These are phyloP conservation scores for Corapipo altera DNA, from an alignment of 2,113 vertebrate genomes.

Conservation along the genomic window DNA sequence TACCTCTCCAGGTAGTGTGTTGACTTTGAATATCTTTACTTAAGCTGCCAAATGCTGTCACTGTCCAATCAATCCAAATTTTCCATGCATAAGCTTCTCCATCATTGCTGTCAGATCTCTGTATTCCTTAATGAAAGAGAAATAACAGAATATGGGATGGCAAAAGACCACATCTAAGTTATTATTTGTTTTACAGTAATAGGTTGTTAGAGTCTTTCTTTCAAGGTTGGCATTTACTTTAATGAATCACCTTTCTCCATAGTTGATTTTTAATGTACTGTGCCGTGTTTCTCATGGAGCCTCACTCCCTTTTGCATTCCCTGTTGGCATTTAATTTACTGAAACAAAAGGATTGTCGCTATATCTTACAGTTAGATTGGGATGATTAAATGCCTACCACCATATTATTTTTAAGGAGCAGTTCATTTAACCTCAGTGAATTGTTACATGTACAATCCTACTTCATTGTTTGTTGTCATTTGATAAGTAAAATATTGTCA, in stretches of 20 bases:
- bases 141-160: neutral
- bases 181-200: neutral
- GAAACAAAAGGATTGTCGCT: neutral
- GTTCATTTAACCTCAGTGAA: conserved; percentile 10
- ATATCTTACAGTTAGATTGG: neutral
- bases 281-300: neutral
- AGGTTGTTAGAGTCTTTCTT: neutral
- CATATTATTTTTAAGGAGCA: conserved; percentile 1
- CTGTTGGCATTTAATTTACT: conserved; percentile 29
- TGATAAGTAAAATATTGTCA: conserved; percentile 7
- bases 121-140: neutral
- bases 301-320: neutral
- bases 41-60: neutral
- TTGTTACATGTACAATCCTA: neutral
- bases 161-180: neutral
- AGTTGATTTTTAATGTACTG: neutral
- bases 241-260: neutral
- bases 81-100: neutral
- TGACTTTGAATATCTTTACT: neutral
- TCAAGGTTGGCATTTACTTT: neutral
- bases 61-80: neutral
- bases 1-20: neutral
- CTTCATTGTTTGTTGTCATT: neutral
- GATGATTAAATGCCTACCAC: neutral
- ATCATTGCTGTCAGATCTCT: neutral